These are phyloP conservation scores for Myrmophylax atrothorax DNA, from an alignment of 2,113 vertebrate species.

Conservation along the genomic window DNA sequence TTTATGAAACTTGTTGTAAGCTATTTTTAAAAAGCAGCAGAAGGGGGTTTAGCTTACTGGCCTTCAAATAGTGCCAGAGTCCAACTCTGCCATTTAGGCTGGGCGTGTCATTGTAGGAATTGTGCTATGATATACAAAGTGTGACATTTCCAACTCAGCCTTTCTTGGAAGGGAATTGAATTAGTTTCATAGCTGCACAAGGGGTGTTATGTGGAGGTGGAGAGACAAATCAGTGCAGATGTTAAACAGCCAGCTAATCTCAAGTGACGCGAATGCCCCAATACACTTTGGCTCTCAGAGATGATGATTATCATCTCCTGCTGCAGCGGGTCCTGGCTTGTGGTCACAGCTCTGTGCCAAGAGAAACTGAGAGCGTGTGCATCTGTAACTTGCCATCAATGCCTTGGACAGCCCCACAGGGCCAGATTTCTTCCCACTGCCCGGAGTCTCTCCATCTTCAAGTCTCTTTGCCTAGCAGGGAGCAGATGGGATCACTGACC, in stretches of 20 bases:
- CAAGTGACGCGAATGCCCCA: neutral
- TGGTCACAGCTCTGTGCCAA: constrained; percentile 6
- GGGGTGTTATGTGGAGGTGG: constrained; percentile 39
- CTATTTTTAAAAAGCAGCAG: neutral
- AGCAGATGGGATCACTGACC: neutral
- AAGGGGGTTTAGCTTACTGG: neutral
- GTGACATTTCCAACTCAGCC: constrained; percentile 58
- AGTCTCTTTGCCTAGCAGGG: neutral
- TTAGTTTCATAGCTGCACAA: neutral
- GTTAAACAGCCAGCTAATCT: constrained; percentile 54
- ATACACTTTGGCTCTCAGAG: neutral
- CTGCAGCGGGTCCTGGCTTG: constrained; percentile 4
- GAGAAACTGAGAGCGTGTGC: neutral
- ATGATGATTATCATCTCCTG: constrained; percentile 21
- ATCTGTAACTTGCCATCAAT: neutral
- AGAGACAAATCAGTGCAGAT: constrained; percentile 51
- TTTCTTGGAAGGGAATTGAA: constrained; percentile 34
- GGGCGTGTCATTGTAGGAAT: neutral
- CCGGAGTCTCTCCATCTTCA: neutral
- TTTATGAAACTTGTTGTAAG: neutral
- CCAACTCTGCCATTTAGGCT: neutral
- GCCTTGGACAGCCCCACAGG: neutral
- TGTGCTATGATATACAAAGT: neutral
- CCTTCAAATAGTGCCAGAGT: neutral
- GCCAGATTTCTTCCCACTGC: neutral